Conservation (phyloP, 2,113 vertebrate species). For the Megalops atlanticus region DNA sequence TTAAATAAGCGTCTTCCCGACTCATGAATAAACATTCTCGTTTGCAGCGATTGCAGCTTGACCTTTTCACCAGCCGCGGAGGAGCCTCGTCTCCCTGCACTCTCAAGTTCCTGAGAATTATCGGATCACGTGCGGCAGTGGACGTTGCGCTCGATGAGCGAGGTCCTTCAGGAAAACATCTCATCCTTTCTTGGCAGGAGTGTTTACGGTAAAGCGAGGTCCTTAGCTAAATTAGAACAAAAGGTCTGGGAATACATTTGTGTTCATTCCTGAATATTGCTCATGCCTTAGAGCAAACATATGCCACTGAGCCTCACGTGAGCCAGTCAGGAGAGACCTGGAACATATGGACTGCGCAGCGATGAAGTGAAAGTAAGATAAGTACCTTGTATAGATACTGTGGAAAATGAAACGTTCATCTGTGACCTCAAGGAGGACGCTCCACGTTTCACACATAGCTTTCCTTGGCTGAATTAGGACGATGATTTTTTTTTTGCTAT, state of each 20-base stretch:
- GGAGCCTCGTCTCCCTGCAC: neutral
- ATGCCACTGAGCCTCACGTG: neutral
- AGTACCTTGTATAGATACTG: neutral
- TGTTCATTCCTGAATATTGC: too few species aligned
- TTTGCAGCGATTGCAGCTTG: constrained; percentile 33
- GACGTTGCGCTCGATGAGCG: neutral
- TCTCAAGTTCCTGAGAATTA: neutral
- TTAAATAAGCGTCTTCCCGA: constrained; percentile 1
- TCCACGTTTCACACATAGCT: neutral
- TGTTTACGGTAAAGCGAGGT: neutral
- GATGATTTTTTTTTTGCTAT: too few species aligned
- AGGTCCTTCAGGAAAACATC: neutral
- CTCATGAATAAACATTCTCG: constrained; percentile 23
- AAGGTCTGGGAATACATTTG: neutral
- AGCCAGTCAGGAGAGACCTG: neutral
- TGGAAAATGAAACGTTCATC: neutral
- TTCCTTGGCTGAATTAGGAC: neutral
- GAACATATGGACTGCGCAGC: neutral
- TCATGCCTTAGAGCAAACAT: neutral
- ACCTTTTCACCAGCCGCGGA: constrained; percentile 27
- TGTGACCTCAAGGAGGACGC: neutral
- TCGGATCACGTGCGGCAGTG: neutral
- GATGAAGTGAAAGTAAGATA: neutral
- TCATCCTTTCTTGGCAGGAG: neutral
- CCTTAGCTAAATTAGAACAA: neutral